Base-by-base conservation (phyloP, 2,113 vertebrate species). In the Dendrocopos noguchii region DNA sequence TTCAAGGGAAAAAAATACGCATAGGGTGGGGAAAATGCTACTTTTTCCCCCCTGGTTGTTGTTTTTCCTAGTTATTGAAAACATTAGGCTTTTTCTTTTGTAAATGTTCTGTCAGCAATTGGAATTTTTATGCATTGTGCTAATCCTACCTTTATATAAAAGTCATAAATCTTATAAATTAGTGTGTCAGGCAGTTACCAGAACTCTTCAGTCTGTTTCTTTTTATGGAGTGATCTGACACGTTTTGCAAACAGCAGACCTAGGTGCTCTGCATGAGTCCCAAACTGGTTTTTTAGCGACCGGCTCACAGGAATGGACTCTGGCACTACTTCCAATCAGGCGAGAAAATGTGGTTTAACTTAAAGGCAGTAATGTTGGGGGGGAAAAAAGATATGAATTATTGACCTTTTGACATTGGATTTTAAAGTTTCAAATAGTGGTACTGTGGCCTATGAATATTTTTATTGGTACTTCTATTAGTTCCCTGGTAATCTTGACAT, bases 161-260 rank as follows among this genome's bases (percentile, higher is more conserved):
- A 91, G 76, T 78, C 79, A 94, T 95, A 95, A 96, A 94, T 94
- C 95, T 96, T 94, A 61, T 65, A 85, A 92, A 94, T 96, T 91
- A 91, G 68, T 7, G 25, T 92, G 94, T 94, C 94, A 85, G 36
- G 84, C 87, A 83, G 87, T 96, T 95, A 93, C 84, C 87, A 94
- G 82, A 91, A 75, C 53, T 85, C 79, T 91, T 96, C 93, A 94
- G 93, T 95, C 91, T 96, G 87, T 94, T 96, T 96, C 91, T 88
- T 95, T 96, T 95, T 95, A 92, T 94, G 94, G 82, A 94, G 73
- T 94, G 94, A 78, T 83, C 60, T 92, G 91, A 94, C 95, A 94
- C 68, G 0, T 94, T 94, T 89, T 94, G 91, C 87, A 68, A 91
- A 96, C 39, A 94, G 90, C 91, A 90, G 87, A 83, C 57, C 53